Conservation (phyloP, 2,888 invertebrate species). For the Hesperia comma region DNA sequence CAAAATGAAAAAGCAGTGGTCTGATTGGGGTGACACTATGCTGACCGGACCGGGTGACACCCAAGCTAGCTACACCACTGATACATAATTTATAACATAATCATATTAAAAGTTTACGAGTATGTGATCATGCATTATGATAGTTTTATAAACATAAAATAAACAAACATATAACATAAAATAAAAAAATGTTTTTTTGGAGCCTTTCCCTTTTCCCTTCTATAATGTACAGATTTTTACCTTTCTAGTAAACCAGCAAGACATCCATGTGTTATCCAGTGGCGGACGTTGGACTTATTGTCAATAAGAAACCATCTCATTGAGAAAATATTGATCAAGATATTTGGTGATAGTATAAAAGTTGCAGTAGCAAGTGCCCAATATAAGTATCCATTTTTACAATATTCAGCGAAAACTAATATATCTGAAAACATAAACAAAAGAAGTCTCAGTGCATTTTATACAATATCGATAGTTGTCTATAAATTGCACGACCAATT, state of each 20-base stretch:
- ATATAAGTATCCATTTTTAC: conserved; percentile 77
- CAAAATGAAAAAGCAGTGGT: no score
- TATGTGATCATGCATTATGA: no score
- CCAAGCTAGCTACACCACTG: no score
- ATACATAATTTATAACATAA: no score
- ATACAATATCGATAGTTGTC: conserved; percentile 5
- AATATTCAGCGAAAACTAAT: conserved; percentile 83
- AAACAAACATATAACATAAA: neutral
- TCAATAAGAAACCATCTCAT: conserved; percentile 84
- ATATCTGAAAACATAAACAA: conserved; percentile 78
- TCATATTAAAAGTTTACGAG: no score
- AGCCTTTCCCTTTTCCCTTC: no score
- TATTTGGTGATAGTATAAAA: conserved; percentile 82
- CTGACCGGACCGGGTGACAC: no score
- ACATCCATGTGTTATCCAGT: conserved; percentile 82
- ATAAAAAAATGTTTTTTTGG: no score
- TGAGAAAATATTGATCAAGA: conserved; percentile 84
- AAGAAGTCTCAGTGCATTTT: conserved; percentile 6
- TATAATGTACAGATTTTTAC: conserved; percentile 54
- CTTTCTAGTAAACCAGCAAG: conserved; percentile 84
- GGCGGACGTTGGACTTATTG: conserved; percentile 68
- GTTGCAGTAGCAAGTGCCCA: conserved; percentile 83
- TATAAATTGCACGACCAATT: no score
- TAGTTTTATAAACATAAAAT: no score
- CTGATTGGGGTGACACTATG: no score